phyloP scores from a whole-genome alignment of 1,140 invertebrate genomes.

The Scylla paramamosain region DNA sequence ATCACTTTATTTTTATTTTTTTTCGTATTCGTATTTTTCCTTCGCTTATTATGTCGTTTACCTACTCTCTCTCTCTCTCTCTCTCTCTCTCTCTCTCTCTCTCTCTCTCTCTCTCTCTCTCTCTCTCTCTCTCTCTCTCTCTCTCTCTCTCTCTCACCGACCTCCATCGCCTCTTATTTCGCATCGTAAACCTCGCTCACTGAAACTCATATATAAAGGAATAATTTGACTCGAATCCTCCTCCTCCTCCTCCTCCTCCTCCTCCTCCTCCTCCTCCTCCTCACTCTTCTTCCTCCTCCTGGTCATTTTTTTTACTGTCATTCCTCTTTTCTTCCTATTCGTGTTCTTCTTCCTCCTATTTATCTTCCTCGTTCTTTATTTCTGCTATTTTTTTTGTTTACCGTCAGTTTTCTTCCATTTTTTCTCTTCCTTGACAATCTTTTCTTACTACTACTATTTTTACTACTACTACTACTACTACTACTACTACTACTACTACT shows the following conservation, averaged over 20 bases:
- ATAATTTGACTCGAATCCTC: not conserved
- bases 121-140: not conserved
- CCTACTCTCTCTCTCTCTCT: not conserved
- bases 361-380: not conserved
- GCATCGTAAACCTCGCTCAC: no score
- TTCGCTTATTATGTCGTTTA: not conserved
- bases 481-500: no score
- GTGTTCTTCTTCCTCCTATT: not conserved
- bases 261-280: not conserved
- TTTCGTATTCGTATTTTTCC: not conserved
- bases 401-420: no score
- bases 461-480: no score
- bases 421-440: not conserved
- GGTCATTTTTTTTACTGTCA: no score
- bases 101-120: conserved; percentile 60
- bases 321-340: not conserved
- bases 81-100: conserved; percentile 45
- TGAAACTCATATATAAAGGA: no score
- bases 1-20: not conserved
- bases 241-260: not conserved
- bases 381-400: no score
- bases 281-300: not conserved
- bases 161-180: not conserved
- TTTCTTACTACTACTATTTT: not conserved
- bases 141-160: not conserved